Conservation (phyloP, 2,113 vertebrate species). For the Gnathonemus longibarbis region DNA sequence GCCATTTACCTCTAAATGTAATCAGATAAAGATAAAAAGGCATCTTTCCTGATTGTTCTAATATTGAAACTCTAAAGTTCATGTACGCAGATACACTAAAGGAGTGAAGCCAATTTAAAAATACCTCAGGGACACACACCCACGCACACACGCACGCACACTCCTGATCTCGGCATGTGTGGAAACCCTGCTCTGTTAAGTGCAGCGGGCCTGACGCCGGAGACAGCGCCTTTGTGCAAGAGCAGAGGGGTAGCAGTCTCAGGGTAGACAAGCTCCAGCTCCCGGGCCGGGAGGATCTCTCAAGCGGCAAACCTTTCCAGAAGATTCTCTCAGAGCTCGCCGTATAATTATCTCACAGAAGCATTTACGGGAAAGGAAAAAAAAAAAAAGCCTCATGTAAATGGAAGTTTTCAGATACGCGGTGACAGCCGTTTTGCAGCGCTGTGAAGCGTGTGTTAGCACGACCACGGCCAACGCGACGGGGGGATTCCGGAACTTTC, state of each 20-base stretch:
- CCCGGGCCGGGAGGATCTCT: neutral
- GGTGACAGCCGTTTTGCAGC: neutral
- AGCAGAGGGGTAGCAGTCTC: neutral
- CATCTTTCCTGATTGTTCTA: neutral
- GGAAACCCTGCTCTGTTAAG: neutral
- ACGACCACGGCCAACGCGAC: neutral
- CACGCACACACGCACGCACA: neutral
- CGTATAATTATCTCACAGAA: constrained; percentile 15
- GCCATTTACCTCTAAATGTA: neutral
- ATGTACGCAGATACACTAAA: neutral
- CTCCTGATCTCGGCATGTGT: neutral
- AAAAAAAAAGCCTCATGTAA: neutral
- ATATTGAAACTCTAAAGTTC: neutral
- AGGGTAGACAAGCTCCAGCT: neutral
- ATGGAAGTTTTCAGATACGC: neutral
- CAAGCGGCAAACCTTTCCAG: neutral
- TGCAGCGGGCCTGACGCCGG: neutral
- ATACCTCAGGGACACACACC: neutral
- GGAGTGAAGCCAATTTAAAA: neutral
- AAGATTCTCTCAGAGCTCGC: constrained; percentile 1
- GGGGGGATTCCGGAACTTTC: neutral
- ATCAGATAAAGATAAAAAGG: neutral
- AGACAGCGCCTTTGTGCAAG: neutral
- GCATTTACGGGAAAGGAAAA: neutral
- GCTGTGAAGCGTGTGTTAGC: neutral